Evolutionary conservation across 2,113 vertebrate species (phyloP), one percentile per base, ranked within the genome.

Genomic region (Dasyornis broadbenti): DNA sequence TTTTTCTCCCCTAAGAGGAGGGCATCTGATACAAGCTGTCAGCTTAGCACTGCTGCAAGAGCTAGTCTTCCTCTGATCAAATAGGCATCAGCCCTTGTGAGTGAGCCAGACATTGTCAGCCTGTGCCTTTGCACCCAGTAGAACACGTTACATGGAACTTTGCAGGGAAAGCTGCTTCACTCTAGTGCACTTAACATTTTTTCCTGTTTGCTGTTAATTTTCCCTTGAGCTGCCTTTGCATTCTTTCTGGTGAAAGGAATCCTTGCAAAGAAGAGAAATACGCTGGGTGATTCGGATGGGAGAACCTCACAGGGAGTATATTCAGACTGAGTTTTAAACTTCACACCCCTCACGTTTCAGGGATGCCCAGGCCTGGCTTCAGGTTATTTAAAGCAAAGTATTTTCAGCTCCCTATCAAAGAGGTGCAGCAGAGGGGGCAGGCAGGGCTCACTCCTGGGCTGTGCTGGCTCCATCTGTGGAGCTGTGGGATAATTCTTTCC

Each of bases 361-460:
- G 13, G 42, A 8, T 15, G 3, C 37, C 53, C 24, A 82, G 42
- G 5, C 13, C 40, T 61, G 47, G 8, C 37, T 73, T 65, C 26
- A n/a, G 4, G 27, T 27, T 2, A 6, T 56, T 73, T 60, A 28
- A 59, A 33, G 1, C 23, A 59, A 6, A 8, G 15, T 16, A 9
- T 65, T 45, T 73, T 22, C 47, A 73, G 39, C 21, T 59, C 6
- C 77, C 10, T 10, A 12, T 53, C 17, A 12, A 42, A 60, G 30
- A 20, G 20, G 7, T 13, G 28, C 17, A 40, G 63, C 0, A 0
- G 22, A 10, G 12, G 7, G 21, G 10, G 2, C 14, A 40, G 59
- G 12, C 28, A 86, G 31, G 19, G 24, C 39, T 65, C 0, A 1
- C 26, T 89, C 24, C n/a, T 2, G 7, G 40, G 17, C 23, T 68